A percentile compares a stretch with the other conserved stretches of the same genome.
Conservation (phyloP, 2,888 invertebrate species). For the Drosophila setosimentum region DNA sequence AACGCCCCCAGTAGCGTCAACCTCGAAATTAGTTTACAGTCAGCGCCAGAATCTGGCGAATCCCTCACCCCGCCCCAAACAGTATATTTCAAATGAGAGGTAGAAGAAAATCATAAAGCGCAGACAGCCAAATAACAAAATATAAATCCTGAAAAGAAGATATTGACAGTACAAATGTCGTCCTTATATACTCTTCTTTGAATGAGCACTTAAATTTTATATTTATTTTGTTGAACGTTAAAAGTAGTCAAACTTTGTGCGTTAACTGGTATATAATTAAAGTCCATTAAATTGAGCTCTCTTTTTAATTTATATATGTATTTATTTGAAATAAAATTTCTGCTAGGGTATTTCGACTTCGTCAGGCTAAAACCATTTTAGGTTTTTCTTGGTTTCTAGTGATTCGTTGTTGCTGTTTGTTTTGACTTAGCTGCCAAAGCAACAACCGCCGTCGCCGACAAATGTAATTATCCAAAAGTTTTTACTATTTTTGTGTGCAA, state of each 20-base stretch:
- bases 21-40: slow-evolving; percentile 39
- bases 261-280: not conserved
- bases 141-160: not conserved
- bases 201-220: too few relatives aligned
- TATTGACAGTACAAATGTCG: not conserved
- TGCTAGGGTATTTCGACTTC: not conserved
- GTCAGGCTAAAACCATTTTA: not conserved
- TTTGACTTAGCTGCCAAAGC: slow-evolving; percentile 59
- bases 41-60: slow-evolving; percentile 15
- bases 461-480: slow-evolving; percentile 79
- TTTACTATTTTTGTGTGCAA: slow-evolving; percentile 61
- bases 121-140: not conserved
- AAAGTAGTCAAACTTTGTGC: too few relatives aligned
- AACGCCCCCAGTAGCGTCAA: slow-evolving; percentile 9
- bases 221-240: too few relatives aligned
- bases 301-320: not conserved
- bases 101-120: not conserved
- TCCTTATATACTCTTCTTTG: not conserved
- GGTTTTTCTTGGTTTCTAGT: too few relatives aligned
- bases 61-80: not conserved
- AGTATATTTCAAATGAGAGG: not conserved
- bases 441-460: slow-evolving; percentile 52
- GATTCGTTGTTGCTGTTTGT: slow-evolving; percentile 5
- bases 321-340: not conserved
- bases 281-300: not conserved